phyloP scores from a whole-genome alignment of 2,888 invertebrate genomes.

The Leptopilina syphax region DNA sequence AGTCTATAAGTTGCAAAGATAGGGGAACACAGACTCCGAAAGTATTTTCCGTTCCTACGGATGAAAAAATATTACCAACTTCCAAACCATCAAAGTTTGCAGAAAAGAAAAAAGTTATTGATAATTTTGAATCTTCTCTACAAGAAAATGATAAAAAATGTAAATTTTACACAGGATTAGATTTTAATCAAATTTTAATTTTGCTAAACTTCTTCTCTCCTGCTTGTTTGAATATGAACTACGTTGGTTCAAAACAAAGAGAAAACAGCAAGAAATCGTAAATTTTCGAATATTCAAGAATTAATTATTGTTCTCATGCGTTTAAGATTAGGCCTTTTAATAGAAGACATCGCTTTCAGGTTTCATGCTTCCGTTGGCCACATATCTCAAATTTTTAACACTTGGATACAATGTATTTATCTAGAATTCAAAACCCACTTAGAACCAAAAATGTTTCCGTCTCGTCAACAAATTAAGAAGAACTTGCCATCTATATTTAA shows the following conservation, averaged over 20 bases:
- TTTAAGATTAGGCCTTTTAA: conserved; percentile 47
- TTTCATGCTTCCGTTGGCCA: conserved; percentile 50
- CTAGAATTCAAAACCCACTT: conserved; percentile 51
- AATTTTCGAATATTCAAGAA: conserved; percentile 27
- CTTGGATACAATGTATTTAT: conserved; percentile 52
- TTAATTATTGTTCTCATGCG: conserved; percentile 50
- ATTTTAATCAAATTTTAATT: neutral
- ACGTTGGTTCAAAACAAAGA: neutral
- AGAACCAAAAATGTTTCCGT: conserved; percentile 52
- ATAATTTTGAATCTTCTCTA: neutral
- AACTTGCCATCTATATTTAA: conserved; percentile 48
- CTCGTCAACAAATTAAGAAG: conserved; percentile 46
- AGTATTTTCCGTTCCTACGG: neutral
- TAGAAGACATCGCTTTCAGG: conserved; percentile 49
- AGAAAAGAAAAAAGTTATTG: neutral
- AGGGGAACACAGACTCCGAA: conserved; percentile 2
- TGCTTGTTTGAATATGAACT: neutral
- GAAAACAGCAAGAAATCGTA: neutral
- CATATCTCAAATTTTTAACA: conserved; percentile 50
- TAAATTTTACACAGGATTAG: neutral
- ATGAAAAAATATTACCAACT: neutral
- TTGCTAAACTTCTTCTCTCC: neutral
- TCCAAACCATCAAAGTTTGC: neutral
- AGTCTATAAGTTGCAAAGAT: neutral
- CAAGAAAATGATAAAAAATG: neutral